A percentile compares a stretch with the other conserved stretches of the same genome.
Evolutionary conservation across 2,888 invertebrate genomes (phyloP).

Genomic region (Parnassius apollo): DNA sequence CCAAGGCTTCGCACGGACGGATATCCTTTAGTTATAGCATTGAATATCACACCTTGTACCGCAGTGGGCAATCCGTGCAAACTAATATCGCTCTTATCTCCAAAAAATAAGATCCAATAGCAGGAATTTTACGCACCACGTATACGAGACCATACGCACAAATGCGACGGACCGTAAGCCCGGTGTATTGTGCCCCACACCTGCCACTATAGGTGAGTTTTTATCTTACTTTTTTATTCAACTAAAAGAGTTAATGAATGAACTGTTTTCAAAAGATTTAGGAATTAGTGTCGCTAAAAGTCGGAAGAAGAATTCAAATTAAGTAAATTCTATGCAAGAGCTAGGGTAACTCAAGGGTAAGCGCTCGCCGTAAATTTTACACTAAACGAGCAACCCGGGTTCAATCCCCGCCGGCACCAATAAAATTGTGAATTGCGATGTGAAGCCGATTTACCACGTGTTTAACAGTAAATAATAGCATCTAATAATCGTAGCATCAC

Average conservation of each 20-base stretch:
- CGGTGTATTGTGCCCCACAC: conserved; percentile 26
- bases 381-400: too few species aligned
- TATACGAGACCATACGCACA: conserved; percentile 7
- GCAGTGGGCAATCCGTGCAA: background rate
- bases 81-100: conserved; percentile 5
- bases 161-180: conserved; percentile 24
- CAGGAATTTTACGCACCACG: background rate
- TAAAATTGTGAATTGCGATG: too few species aligned
- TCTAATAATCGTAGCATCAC: too few species aligned
- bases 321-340: too few species aligned
- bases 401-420: too few species aligned
- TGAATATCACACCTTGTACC: conserved; percentile 11
- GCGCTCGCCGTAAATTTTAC: too few species aligned
- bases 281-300: too few species aligned
- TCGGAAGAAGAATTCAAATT: too few species aligned
- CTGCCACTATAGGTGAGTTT: too few species aligned
- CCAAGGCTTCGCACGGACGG: conserved; percentile 23
- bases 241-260: conserved; percentile 8
- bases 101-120: background rate
- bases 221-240: conserved; percentile 11
- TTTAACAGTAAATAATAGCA: too few species aligned
- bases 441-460: too few species aligned
- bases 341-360: too few species aligned
- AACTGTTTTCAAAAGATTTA: background rate
- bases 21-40: conserved; percentile 24